Evolutionary conservation across 2,888 invertebrate genomes (phyloP).

Genomic region (Heliconius cydno): DNA sequence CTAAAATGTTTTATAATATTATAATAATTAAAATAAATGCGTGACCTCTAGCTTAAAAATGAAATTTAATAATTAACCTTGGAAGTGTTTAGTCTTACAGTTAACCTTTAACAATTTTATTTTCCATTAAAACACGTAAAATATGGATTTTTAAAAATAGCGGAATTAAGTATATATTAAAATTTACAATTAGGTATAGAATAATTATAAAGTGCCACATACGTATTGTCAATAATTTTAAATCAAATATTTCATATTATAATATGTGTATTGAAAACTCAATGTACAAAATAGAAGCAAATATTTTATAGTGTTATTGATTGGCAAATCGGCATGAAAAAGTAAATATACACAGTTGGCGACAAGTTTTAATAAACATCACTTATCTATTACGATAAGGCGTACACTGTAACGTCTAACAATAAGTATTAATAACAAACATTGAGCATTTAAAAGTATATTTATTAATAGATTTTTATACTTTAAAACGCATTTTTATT

Average conservation of each 20-base stretch:
- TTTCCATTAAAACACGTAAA: not conserved
- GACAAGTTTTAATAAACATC: slow-evolving; percentile 29
- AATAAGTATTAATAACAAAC: slow-evolving; percentile 7
- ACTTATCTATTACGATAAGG: slow-evolving; percentile 27
- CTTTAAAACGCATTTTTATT: not conserved
- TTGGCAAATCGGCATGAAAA: slow-evolving; percentile 19
- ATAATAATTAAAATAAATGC: not conserved
- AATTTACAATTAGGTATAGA: not conserved
- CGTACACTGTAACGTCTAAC: slow-evolving; percentile 13
- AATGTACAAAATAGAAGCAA: not conserved
- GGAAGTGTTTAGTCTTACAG: not conserved
- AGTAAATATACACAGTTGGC: slow-evolving; percentile 25
- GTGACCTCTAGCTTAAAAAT: not conserved
- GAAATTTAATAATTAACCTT: slow-evolving; percentile 15
- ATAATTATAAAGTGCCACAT: not conserved
- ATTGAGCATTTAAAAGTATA: not conserved
- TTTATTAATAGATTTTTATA: not conserved
- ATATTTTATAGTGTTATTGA: slow-evolving; percentile 3
- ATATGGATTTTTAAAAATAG: not conserved
- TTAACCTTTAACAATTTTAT: not conserved
- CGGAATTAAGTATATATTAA: too few species aligned
- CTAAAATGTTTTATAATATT: not conserved
- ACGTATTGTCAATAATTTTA: not conserved
- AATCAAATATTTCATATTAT: not conserved
- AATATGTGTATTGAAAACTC: not conserved